Base-by-base conservation (phyloP, 2,797 vertebrate genomes). In the Cichlasoma orientale region DNA sequence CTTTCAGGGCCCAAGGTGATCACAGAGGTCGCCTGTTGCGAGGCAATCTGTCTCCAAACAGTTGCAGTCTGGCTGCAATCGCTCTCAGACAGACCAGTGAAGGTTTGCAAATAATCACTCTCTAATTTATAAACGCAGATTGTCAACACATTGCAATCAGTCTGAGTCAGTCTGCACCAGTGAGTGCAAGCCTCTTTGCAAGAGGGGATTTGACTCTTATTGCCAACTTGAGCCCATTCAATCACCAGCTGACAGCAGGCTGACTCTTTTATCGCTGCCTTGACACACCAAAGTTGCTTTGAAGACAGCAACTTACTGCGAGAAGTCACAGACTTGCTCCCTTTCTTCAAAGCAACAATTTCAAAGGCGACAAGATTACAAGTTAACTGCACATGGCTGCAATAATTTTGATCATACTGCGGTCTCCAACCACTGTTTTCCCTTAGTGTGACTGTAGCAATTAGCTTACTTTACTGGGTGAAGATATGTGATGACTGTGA, bases 81-180 rank as follows among this genome's bases (percentile, higher is more conserved):
- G 29, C 41, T 66, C 41, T 27, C 23, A 66, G 41, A 29, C 23
- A 66, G 61, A 41, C 50, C 23, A 12, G 10, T 13, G 16, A 13
- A 25, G 23, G 2, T 27, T 66, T 66, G 61, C 41, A 27, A 47
- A 27, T 27, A 47, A 47, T 66, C 2, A 2, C 61, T 7, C 9
- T 12, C 0, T 66, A 1, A 66, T 4, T 29, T 3, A 0, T 0
- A 19, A 66, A 1, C 9, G 27, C 61, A 29, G 61, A 47, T 47
- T 1, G 16, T 4, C 19, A 47, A 16, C 23, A 66, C 61, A 29
- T 25, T 47, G 23, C 41, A 16, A 14, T 44, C 41, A 44, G 1
- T 44, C 41, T 44, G 14, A 44, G 41, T 16, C 5, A 16, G 41
- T 44, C 41, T 16, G 14, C 14, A 14, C 13, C 13, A 14, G 14